A percentile compares a stretch with the other conserved stretches of the same genome.
phyloP scores from a whole-genome alignment of 53 echinoderm and acorn worm species.

The Arbacia lixula region DNA sequence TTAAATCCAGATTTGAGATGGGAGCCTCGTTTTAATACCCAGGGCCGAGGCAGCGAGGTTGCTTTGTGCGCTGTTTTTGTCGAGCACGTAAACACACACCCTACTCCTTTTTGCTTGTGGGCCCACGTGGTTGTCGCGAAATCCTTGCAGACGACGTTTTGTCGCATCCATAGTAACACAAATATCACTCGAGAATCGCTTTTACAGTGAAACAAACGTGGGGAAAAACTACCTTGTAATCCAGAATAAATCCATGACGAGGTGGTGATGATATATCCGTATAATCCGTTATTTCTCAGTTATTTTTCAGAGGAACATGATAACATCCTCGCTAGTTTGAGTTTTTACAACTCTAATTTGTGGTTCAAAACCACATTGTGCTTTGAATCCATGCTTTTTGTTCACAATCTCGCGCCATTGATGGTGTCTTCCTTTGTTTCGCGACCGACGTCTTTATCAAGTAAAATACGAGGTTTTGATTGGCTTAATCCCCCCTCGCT shows the following conservation, averaged over 20 bases:
- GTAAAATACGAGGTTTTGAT: neutral
- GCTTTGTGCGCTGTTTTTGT: too few relatives aligned
- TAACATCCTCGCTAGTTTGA: too few relatives aligned
- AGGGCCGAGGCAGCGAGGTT: too few relatives aligned
- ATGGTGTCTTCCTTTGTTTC: slow-evolving; percentile 49
- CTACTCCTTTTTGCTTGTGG: too few relatives aligned
- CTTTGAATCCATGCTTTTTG: neutral
- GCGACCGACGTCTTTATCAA: slow-evolving; percentile 35
- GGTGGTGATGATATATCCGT: too few relatives aligned
- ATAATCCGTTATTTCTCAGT: too few relatives aligned
- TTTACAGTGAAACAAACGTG: neutral
- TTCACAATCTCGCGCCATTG: slow-evolving; percentile 35
- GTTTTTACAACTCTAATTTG: too few relatives aligned
- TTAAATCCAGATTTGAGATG: too few relatives aligned
- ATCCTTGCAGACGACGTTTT: slow-evolving; percentile 38
- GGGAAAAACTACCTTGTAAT: too few relatives aligned
- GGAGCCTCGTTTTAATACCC: too few relatives aligned
- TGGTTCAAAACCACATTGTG: slow-evolving; percentile 35
- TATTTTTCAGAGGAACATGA: too few relatives aligned
- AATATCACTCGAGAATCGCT: neutral
- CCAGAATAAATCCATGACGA: neutral
- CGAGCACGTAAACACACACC: too few relatives aligned
- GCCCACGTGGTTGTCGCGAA: neutral
- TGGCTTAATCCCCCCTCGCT: neutral
- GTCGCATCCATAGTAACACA: slow-evolving; percentile 23